Percentiles rank a stretch among this genome's conserved stretches.
These are phyloP conservation scores for Zonotrichia albicollis DNA, from an alignment of 2,797 vertebrate genomes.

Conservation along the genomic window DNA sequence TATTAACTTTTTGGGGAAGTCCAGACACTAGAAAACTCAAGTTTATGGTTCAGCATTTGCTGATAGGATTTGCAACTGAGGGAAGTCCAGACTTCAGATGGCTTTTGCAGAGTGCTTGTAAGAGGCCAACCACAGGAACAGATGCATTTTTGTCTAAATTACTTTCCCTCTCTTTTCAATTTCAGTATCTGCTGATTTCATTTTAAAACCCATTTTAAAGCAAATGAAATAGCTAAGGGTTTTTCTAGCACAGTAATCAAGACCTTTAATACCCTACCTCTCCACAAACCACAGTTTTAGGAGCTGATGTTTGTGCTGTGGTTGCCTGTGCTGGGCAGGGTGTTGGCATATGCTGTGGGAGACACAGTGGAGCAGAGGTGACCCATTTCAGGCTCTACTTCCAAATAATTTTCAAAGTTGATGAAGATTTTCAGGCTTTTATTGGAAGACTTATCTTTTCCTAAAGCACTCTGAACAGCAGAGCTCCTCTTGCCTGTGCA, in stretches of 20 bases:
- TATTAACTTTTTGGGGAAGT: conserved; percentile 12
- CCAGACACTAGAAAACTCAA: neutral
- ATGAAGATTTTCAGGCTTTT: conserved; percentile 26
- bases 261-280: neutral
- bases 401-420: neutral
- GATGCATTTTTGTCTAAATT: conserved; percentile 51
- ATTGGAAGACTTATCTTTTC: neutral
- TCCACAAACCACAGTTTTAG: neutral
- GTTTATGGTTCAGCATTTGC: conserved; percentile 32
- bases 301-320: neutral
- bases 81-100: neutral
- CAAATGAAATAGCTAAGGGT: conserved; percentile 16
- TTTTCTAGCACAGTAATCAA: conserved; percentile 1
- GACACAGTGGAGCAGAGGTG: neutral
- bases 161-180: conserved; percentile 34
- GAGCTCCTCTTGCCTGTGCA: neutral
- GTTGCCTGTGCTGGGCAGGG: neutral
- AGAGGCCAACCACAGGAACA: neutral
- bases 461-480: neutral
- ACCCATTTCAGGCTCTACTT: neutral
- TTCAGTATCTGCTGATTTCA: conserved; percentile 43
- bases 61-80: conserved; percentile 35
- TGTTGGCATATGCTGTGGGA: neutral
- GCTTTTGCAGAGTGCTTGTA: neutral
- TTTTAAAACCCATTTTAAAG: conserved; percentile 46